Evolutionary conservation across 2,797 vertebrate species (phyloP).

Genomic region (Sternotherus odoratus): DNA sequence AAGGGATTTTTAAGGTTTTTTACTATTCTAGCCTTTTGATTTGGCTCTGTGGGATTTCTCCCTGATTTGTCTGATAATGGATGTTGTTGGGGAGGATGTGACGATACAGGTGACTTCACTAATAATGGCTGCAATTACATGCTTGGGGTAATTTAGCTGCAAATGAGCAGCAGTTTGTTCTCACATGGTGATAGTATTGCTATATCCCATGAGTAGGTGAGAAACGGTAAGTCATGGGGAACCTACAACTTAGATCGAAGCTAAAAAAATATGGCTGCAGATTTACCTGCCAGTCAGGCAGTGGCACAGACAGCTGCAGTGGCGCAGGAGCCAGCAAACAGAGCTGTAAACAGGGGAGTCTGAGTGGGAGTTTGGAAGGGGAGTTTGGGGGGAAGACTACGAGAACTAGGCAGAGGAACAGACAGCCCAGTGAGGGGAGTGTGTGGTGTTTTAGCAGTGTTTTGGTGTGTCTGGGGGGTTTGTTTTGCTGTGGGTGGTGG

Average conservation of each 20-base stretch:
- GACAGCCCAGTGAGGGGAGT: no score
- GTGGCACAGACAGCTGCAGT: no score
- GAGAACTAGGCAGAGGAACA: no score
- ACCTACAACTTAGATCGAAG: conserved; percentile 45
- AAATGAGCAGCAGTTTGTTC: not conserved
- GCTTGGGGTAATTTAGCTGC: conserved; percentile 39
- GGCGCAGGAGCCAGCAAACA: no score
- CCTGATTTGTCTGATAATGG: not conserved
- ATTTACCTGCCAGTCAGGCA: conserved; percentile 36
- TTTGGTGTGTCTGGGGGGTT: no score
- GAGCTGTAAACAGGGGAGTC: no score
- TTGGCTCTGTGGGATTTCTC: not conserved
- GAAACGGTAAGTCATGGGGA: conserved; percentile 44
- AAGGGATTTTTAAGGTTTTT: conserved; percentile 1
- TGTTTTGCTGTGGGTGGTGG: no score
- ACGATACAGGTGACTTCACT: conserved; percentile 26
- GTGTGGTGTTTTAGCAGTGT: no score
- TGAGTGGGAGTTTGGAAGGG: no score
- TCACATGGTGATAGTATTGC: conserved; percentile 29
- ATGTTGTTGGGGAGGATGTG: not conserved
- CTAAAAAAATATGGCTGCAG: conserved; percentile 53
- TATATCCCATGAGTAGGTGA: conserved; percentile 14
- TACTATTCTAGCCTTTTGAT: not conserved
- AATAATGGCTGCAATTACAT: conserved; percentile 55
- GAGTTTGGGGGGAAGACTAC: no score